These are phyloP conservation scores for Auanema freiburgensis DNA, from an alignment of 2,888 invertebrate species.

Conservation along the genomic window DNA sequence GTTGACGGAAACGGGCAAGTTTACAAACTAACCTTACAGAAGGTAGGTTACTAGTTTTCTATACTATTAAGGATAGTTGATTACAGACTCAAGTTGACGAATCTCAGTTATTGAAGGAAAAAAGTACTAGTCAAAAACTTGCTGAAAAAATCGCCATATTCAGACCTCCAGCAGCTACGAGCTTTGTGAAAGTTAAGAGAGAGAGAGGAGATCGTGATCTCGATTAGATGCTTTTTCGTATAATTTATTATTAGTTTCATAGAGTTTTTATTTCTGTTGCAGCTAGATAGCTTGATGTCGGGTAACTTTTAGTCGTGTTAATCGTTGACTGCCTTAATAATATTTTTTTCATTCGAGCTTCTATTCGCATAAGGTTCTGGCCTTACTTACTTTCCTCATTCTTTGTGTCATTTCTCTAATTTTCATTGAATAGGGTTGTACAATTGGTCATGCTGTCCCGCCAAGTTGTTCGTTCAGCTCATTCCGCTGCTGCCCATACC, in stretches of 20 bases:
- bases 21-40: constrained; percentile 48
- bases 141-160: constrained; percentile 25
- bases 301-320: constrained; percentile 4
- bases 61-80: not conserved
- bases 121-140: constrained; percentile 22
- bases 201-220: constrained; percentile 5
- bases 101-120: constrained; percentile 15
- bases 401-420: not conserved
- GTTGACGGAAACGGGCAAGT: constrained; percentile 62
- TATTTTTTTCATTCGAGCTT: constrained; percentile 6
- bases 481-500: constrained; percentile 27
- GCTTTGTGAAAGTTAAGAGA: constrained; percentile 11
- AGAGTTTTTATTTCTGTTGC: too few relatives aligned
- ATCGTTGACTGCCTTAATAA: not conserved
- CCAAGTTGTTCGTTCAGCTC: constrained; percentile 39
- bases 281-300: constrained; percentile 3
- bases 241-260: constrained; percentile 5
- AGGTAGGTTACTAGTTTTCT: constrained; percentile 19
- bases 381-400: not conserved
- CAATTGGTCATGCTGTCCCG: constrained; percentile 33
- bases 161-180: constrained; percentile 12
- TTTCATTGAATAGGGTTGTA: not conserved
- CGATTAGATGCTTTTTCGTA: not conserved
- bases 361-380: too few relatives aligned
- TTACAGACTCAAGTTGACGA: constrained; percentile 17